Evolutionary conservation across 1,140 invertebrate species (phyloP), one percentile per base, ranked within the genome.

Genomic region (Drosophila murphyi): DNA sequence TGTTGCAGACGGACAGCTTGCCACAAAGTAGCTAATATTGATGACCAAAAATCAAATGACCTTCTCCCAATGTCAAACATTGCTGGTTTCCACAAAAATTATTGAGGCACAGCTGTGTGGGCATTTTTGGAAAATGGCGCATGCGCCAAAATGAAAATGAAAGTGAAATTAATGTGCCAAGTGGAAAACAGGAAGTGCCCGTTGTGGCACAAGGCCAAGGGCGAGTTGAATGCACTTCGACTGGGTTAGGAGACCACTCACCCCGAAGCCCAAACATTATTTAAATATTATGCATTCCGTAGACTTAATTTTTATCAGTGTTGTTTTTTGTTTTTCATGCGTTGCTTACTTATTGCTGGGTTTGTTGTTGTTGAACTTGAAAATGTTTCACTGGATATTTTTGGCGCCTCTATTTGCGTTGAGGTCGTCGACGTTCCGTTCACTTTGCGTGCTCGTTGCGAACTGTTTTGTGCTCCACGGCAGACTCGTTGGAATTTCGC

Each of bases 391-490:
- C 51, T 64, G 60, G 52, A 62, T 78, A 64, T 75, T 72, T 82
- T 76, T 72, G 80, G 76, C 78, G 75, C 64, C 69, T 75, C 60
- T 61, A n/a, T 48, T 59, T 41, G 10, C 2, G 52, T 65, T 74
- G 80, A 82, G 80, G 80, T 88, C 83, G 76, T 77, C 73, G 85
- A 88, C 77, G 76, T 78, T 81, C 80, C 78, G 85, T 89, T 85
- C 80, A 55, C 60, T 85, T 89, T 76, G 85, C 77, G 85, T 74
- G 85, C 62, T 89, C 68, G 73, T 74, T 81, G 68, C 75, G 80
- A 85, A 89, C 85, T 89, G 85, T 85, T 80, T 62, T 62, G 65
- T 52, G 71, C 76, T 88, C 39, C 50, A 75, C 41, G 76, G 57
- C 50, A 80, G 78, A 82, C 82, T 71, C 67, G 48, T 70, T 75